Evolutionary conservation across 2,113 vertebrate genomes (phyloP).

Genomic region (Microcebus ravelobensis): DNA sequence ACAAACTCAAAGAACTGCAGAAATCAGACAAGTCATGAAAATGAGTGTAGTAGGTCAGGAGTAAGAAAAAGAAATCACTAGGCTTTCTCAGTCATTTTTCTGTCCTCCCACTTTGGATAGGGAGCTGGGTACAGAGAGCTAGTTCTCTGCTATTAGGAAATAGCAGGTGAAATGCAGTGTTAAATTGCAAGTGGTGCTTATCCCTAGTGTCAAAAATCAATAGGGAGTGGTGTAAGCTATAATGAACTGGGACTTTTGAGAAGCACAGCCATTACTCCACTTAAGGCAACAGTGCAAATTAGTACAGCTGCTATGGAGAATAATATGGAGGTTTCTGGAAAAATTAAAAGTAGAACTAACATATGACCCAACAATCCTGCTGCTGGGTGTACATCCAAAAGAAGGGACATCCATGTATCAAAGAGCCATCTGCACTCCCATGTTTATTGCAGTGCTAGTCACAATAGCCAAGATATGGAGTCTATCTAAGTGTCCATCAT

Average conservation of each 20-base stretch:
- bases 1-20: neutral
- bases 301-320: too few species aligned
- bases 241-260: neutral
- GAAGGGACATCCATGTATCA: too few species aligned
- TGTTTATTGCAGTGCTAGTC: too few species aligned
- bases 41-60: neutral
- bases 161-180: neutral
- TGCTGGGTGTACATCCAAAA: too few species aligned
- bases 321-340: too few species aligned
- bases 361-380: too few species aligned
- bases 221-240: accelerated
- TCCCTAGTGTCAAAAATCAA: neutral
- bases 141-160: neutral
- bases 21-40: neutral
- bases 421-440: too few species aligned
- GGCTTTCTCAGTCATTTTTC: neutral
- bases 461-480: too few species aligned
- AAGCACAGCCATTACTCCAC: too few species aligned
- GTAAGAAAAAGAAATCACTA: neutral
- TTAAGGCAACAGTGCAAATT: too few species aligned
- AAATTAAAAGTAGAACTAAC: too few species aligned
- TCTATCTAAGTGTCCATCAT: too few species aligned
- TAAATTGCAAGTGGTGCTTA: neutral
- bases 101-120: neutral
- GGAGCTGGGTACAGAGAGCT: neutral